A percentile compares a stretch with the other conserved stretches of the same genome.
Conservation (phyloP, 2,888 invertebrate species). For the Nomada fabriciana region DNA sequence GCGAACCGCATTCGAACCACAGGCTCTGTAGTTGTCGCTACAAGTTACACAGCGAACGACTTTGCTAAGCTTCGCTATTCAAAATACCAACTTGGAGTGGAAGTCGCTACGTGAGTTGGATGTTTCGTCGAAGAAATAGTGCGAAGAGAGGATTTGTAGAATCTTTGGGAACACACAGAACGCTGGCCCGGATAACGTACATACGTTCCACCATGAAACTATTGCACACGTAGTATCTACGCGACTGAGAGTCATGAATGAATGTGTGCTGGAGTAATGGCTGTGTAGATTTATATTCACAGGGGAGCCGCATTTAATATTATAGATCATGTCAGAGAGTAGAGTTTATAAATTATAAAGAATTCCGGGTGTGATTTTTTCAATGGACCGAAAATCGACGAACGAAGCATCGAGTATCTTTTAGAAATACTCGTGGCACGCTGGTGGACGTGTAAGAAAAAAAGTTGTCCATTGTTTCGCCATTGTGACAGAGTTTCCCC, state of each 20-base stretch:
- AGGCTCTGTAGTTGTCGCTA: slow-evolving; percentile 19
- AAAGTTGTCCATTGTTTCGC: slow-evolving; percentile 25
- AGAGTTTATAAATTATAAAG: too few species aligned
- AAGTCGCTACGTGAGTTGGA: slow-evolving; percentile 4
- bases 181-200: neutral
- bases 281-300: too few species aligned
- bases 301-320: too few species aligned
- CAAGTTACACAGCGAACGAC: slow-evolving; percentile 22
- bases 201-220: neutral
- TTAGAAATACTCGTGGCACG: slow-evolving; percentile 34
- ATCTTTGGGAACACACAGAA: neutral
- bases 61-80: slow-evolving; percentile 15
- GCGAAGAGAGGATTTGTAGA: slow-evolving; percentile 16
- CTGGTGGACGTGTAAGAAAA: neutral
- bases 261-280: too few species aligned
- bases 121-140: neutral
- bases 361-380: too few species aligned
- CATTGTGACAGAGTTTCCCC: neutral
- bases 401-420: slow-evolving; percentile 43
- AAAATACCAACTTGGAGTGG: slow-evolving; percentile 15
- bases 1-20: slow-evolving; percentile 71
- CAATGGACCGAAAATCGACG: slow-evolving; percentile 61
- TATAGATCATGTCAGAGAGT: too few species aligned
- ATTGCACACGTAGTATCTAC: neutral
- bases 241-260: too few species aligned